Conservation (phyloP, 2,113 vertebrate species). For the Erinaceus europaeus region DNA sequence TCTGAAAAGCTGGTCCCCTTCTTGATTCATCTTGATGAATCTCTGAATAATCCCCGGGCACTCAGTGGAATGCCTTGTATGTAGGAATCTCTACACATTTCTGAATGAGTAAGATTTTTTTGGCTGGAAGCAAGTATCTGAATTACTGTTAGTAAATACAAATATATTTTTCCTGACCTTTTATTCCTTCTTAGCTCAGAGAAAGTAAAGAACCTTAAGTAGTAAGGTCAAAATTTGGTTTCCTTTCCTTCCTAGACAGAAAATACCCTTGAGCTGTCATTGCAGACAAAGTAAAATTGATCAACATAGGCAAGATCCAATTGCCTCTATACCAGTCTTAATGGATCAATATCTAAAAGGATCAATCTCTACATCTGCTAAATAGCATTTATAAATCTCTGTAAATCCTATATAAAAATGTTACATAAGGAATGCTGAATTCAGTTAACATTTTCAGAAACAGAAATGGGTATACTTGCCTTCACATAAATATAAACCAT, state of each 20-base stretch:
- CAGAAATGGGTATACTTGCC: neutral
- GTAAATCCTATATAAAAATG: neutral
- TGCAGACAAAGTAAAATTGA: neutral
- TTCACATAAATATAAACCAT: slow-evolving; percentile 31
- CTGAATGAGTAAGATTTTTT: slow-evolving; percentile 3
- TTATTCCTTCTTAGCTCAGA: neutral
- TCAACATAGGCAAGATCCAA: neutral
- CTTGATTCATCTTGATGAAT: neutral
- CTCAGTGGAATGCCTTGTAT: neutral
- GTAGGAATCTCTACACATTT: neutral
- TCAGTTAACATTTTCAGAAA: neutral
- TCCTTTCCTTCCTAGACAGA: neutral
- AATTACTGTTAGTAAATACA: neutral
- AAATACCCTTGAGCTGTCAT: neutral
- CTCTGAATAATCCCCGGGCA: neutral
- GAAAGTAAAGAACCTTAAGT: slow-evolving; percentile 5
- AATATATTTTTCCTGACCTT: neutral
- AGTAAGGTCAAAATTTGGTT: neutral
- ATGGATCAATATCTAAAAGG: neutral
- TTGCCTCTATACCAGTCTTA: neutral
- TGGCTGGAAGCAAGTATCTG: neutral
- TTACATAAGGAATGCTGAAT: neutral
- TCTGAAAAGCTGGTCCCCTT: neutral
- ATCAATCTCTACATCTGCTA: neutral
- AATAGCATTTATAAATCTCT: neutral